Evolutionary conservation across 2,888 invertebrate species (phyloP).

Genomic region (Diaperis boleti): DNA sequence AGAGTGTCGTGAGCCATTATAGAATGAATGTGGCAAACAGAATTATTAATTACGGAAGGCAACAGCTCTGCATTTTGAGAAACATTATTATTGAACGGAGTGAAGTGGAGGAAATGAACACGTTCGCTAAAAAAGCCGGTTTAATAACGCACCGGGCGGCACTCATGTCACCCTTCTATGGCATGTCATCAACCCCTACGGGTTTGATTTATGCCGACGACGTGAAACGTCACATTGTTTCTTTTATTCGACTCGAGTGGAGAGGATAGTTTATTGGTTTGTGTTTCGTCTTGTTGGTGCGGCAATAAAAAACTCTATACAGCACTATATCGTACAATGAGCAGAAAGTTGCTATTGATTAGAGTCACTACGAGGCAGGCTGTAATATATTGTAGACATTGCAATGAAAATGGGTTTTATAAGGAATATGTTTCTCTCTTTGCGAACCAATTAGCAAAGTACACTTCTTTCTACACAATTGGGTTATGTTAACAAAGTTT

Average conservation of each 20-base stretch:
- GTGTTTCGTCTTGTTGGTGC: slow-evolving; percentile 46
- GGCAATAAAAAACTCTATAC: slow-evolving; percentile 17
- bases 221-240: slow-evolving; percentile 47
- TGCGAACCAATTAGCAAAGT: too few species aligned
- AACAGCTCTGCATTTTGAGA: too few species aligned
- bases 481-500: too few species aligned
- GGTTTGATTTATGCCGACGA: slow-evolving; percentile 47
- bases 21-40: too few species aligned
- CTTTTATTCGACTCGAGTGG: slow-evolving; percentile 51
- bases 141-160: slow-evolving; percentile 9
- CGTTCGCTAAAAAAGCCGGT: not conserved
- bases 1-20: not conserved
- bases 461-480: too few species aligned
- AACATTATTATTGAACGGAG: too few species aligned
- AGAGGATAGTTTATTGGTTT: slow-evolving; percentile 50
- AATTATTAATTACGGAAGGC: too few species aligned
- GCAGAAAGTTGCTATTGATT: too few species aligned
- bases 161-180: not conserved
- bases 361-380: too few species aligned
- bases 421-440: too few species aligned
- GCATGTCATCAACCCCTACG: slow-evolving; percentile 22
- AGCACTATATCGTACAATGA: not conserved
- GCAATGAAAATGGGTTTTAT: too few species aligned
- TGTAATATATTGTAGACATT: too few species aligned
- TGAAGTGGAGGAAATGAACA: not conserved